A percentile compares a stretch with the other conserved stretches of the same genome.
Evolutionary conservation across 2,888 invertebrate genomes (phyloP).

Genomic region (Arge pagana): DNA sequence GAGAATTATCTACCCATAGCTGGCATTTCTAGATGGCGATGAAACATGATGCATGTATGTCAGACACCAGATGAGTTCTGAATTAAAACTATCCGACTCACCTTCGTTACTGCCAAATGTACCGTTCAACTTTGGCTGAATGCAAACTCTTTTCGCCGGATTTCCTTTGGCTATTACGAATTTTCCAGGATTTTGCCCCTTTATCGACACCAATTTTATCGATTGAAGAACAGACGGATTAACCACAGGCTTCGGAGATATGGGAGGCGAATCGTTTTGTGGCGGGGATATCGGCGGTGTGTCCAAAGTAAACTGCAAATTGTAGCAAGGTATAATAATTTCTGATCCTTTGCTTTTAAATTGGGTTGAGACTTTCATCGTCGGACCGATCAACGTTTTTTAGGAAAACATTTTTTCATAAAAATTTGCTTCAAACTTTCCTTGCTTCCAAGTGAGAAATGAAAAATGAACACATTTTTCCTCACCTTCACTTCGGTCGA

Average conservation of each 20-base stretch:
- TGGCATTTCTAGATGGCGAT: too few species aligned
- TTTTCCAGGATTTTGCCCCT: conserved; percentile 38
- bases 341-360: not conserved
- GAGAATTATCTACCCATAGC: too few species aligned
- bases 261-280: conserved; percentile 48
- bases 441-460: too few species aligned
- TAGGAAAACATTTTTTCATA: too few species aligned
- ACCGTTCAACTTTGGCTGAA: conserved; percentile 40
- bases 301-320: conserved; percentile 43
- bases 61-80: too few species aligned
- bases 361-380: conserved; percentile 1
- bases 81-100: not conserved
- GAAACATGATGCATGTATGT: too few species aligned
- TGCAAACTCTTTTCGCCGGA: conserved; percentile 44
- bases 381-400: too few species aligned
- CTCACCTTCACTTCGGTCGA: conserved; percentile 35
- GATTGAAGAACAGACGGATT: conserved; percentile 30
- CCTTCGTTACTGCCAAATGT: conserved; percentile 7
- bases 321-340: not conserved
- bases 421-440: too few species aligned
- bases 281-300: conserved; percentile 59
- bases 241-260: conserved; percentile 44
- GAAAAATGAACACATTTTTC: conserved; percentile 10
- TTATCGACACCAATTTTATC: conserved; percentile 45
- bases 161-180: conserved; percentile 37